These are phyloP conservation scores for Amblyraja radiata DNA, from an alignment of 2,797 vertebrate species.

Conservation along the genomic window DNA sequence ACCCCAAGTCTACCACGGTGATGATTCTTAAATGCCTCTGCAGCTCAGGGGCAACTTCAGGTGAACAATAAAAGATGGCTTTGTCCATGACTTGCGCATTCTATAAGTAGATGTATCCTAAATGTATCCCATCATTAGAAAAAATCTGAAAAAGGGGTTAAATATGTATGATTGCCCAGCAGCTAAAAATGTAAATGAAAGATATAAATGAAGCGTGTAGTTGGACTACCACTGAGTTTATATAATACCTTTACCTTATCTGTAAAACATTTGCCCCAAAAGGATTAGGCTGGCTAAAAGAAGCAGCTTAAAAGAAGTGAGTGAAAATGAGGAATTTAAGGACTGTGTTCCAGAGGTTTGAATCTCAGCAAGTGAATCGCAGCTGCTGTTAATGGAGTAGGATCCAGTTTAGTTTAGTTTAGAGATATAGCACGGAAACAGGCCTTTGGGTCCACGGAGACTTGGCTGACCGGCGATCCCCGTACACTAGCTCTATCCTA, in stretches of 20 bases:
- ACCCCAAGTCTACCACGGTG: too few relatives aligned
- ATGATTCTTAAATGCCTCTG: too few relatives aligned
- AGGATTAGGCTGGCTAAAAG: not conserved
- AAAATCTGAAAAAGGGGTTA: not conserved
- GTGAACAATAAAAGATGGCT: too few relatives aligned
- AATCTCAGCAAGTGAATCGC: not conserved
- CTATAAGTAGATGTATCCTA: not conserved
- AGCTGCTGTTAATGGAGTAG: not conserved
- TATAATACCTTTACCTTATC: not conserved
- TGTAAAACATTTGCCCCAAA: not conserved
- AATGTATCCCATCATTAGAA: not conserved
- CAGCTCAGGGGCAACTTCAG: too few relatives aligned
- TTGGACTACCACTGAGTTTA: not conserved
- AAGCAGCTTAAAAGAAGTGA: not conserved
- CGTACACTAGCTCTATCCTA: too few relatives aligned
- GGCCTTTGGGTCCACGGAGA: too few relatives aligned
- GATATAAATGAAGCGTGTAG: not conserved
- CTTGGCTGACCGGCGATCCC: too few relatives aligned
- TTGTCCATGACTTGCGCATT: too few relatives aligned
- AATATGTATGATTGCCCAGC: not conserved
- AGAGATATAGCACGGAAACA: too few relatives aligned
- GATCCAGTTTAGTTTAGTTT: too few relatives aligned
- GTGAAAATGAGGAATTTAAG: not conserved
- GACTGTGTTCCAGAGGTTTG: too few relatives aligned
- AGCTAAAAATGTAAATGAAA: too few relatives aligned